Percentiles rank a stretch among this genome's conserved stretches.
Conservation (phyloP, 2,888 invertebrate genomes). For the Caenorhabditis sp. region DNA sequence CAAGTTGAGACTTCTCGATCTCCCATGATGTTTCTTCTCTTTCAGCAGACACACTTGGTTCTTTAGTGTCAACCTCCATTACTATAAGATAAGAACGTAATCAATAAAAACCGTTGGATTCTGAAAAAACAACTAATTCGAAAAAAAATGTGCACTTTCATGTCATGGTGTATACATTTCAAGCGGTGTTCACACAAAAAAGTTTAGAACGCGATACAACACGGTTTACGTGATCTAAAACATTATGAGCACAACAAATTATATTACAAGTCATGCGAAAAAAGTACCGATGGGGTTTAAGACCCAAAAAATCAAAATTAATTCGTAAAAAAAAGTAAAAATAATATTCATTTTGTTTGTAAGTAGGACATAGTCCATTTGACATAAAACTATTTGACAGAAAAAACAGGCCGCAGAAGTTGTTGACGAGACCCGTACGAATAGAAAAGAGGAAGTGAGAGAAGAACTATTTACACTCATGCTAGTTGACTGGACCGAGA, state of each 20-base stretch:
- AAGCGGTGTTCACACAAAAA: no score
- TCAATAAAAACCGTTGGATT: background rate
- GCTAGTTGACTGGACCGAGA: conserved; percentile 17
- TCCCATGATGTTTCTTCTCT: conserved; percentile 28
- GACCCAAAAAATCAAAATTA: no score
- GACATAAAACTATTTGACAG: no score
- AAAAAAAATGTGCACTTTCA: background rate
- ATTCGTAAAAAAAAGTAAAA: no score
- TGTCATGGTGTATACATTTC: background rate
- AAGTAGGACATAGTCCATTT: no score
- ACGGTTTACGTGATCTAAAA: no score
- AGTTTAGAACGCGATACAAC: no score
- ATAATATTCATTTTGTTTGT: no score
- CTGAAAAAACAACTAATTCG: background rate
- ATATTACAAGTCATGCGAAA: no score
- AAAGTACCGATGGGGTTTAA: no score
- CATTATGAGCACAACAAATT: no score
- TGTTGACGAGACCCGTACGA: background rate
- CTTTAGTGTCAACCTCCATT: conserved; percentile 22
- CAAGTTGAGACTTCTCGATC: conserved; percentile 27
- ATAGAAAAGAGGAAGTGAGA: background rate
- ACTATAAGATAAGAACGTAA: conserved; percentile 3
- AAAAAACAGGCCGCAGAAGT: no score
- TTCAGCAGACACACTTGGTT: conserved; percentile 11
- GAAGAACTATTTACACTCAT: background rate